These are phyloP conservation scores for Conus canariensis DNA, from an alignment of 2,888 invertebrate species.

Conservation along the genomic window DNA sequence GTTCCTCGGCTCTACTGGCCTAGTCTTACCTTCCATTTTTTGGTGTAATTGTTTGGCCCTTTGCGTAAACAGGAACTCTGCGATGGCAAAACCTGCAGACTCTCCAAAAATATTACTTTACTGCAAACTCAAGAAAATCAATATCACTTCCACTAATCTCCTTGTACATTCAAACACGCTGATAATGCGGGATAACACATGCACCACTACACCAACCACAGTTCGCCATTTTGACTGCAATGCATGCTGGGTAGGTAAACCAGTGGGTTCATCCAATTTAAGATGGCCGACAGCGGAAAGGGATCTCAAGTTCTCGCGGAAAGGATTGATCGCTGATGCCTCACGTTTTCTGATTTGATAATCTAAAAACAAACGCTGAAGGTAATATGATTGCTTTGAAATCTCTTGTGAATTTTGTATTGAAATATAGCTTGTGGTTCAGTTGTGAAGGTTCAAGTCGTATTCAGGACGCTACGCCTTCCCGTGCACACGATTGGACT, in stretches of 20 bases:
- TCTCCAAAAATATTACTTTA: background rate
- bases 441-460: background rate
- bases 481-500: background rate
- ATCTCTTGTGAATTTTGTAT: background rate
- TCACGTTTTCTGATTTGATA: background rate
- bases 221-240: slow-evolving; percentile 2
- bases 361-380: background rate
- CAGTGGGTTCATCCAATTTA: background rate
- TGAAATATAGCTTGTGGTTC: background rate
- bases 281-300: slow-evolving; percentile 22
- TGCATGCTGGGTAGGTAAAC: background rate
- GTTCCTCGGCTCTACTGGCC: background rate
- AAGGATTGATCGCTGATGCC: slow-evolving; percentile 16
- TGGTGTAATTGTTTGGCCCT: background rate
- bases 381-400: background rate
- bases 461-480: background rate
- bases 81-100: background rate
- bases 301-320: background rate
- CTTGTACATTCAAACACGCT: background rate
- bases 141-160: background rate
- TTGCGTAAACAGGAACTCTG: background rate
- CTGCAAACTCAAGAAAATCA: background rate
- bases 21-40: background rate
- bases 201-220: background rate
- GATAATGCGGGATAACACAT: background rate